Evolutionary conservation across 2,113 vertebrate genomes (phyloP), one percentile per base, ranked within the genome.

Genomic region (Leptobrachium leishanense): DNA sequence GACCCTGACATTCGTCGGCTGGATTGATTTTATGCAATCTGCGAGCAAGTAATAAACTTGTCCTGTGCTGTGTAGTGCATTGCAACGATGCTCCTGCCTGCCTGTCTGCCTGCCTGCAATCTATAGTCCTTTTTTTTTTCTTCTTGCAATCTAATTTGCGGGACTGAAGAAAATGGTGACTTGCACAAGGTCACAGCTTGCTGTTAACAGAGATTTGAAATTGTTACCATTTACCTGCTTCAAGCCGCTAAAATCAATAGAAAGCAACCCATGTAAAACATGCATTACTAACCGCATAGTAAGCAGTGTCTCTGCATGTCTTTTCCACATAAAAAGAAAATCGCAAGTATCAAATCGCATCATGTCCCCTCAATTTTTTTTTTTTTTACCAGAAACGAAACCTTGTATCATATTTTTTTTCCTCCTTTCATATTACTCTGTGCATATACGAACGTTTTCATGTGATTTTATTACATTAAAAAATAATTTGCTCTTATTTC

Each of bases 21-120:
- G 67, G 55, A 77, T 77, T 62, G 66, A 77, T 77, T 77, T 3
- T 62, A 50, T 77, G 42, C 39, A 20, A 59, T 77, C 69, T 69
- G 46, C 15, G 20, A 40, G 54, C 67, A 31, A 44, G 68, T 31
- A 75, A 79, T 68, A 72, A 71, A 74, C 74, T 65, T 15, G 55
- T 59, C 70, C 54, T 66, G 39, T 43, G 31, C n/a, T 15, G 54
- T 46, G 6, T 50, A 68, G 54, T 40, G 31, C 40, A 2, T 59
- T 59, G 55, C 31, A 12, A 12, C 42, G 15, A 62, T 13, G 55
- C n/a, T 15, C 31, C 66, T 31, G 20, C n/a, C 31, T 57, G 50
- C 39, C 65, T 31, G 20, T 1, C 20, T 31, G 20, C 20, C 20
- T 31, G 20, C 20, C 20, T 31, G 20, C 20, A 31, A 31, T 31